Evolutionary conservation across 2,113 vertebrate species (phyloP), one percentile per base, ranked within the genome.

Genomic region (Empidonax traillii): DNA sequence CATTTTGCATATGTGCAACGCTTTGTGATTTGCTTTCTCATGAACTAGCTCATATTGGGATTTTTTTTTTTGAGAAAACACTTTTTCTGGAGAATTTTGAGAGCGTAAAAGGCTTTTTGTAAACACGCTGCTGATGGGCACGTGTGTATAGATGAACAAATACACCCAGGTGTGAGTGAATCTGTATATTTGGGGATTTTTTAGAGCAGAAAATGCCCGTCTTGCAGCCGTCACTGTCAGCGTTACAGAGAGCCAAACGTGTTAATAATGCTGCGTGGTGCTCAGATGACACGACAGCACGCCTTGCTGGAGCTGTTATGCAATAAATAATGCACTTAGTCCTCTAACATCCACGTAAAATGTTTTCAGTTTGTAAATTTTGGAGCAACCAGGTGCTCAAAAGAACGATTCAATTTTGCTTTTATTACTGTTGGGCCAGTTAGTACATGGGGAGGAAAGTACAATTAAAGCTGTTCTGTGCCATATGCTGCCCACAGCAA

Each of bases 401-500:
- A 59, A 37, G 79, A 59, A 61, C 2, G 4, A 87, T 89, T 96
- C 77, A 53, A 25, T 95, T 94, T 67, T 18, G 55, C 44, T 87
- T 96, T 96, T 96, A 89, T 94, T 96, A 92, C 98, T 97, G 87
- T 92, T 97, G 85, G 95, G 96, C 97, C 97, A 94, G 97, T 98
- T 98, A 98, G 98, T 96, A 94, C 51, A 68, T 82, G 53, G 96
- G 97, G 97, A 98, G 97, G 96, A 98, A 97, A 98, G 97, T 97
- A 97, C 97, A 98, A 98, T 98, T 98, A 98, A 97, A 97, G 98
- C 97, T 97, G 98, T 97, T 98, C 93, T 62, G 93, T 97, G 96
- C 98, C 98, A 98, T 97, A 98, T 98, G 98, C 98, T 98, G 95
- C 98, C 97, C 96, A 95, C 97, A 97, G 89, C 98, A 96, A 92